Percentiles rank a stretch among this genome's conserved stretches.
These are phyloP conservation scores for Hucho hucho DNA, from an alignment of 2,113 vertebrate genomes.

Conservation along the genomic window DNA sequence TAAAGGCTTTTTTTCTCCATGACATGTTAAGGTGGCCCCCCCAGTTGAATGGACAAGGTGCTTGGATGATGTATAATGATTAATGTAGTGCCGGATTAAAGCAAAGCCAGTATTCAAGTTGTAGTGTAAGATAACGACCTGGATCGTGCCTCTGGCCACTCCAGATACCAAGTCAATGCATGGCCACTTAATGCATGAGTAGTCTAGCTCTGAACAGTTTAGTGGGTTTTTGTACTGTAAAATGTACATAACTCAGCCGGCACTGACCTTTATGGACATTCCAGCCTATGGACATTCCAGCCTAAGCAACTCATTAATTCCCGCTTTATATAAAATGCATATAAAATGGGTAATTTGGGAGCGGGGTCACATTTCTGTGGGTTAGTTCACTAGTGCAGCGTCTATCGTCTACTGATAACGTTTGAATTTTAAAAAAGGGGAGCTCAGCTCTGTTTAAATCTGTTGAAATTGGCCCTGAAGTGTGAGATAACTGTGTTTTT, in stretches of 20 bases:
- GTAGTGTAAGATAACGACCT: neutral
- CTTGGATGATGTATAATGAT: neutral
- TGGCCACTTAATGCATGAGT: neutral
- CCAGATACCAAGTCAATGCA: neutral
- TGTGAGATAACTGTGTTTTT: neutral
- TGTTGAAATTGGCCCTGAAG: constrained; percentile 4
- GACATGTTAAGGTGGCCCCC: too few species aligned
- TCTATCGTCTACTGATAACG: neutral
- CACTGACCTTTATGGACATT: neutral
- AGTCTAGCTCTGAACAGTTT: neutral
- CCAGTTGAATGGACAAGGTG: neutral
- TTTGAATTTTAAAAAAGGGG: neutral
- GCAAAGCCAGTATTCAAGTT: neutral
- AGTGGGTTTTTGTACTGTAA: neutral
- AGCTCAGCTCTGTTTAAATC: neutral
- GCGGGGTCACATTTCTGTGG: neutral
- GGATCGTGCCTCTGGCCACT: neutral
- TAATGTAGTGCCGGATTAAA: neutral
- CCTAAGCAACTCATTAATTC: neutral
- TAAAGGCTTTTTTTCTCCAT: too few species aligned
- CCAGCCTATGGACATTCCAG: neutral
- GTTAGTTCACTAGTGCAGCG: neutral
- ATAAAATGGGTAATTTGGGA: neutral
- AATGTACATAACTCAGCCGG: neutral
- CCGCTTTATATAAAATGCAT: too few species aligned